Conservation (phyloP, 2,113 vertebrate species). For the Pygoscelis antarcticus region DNA sequence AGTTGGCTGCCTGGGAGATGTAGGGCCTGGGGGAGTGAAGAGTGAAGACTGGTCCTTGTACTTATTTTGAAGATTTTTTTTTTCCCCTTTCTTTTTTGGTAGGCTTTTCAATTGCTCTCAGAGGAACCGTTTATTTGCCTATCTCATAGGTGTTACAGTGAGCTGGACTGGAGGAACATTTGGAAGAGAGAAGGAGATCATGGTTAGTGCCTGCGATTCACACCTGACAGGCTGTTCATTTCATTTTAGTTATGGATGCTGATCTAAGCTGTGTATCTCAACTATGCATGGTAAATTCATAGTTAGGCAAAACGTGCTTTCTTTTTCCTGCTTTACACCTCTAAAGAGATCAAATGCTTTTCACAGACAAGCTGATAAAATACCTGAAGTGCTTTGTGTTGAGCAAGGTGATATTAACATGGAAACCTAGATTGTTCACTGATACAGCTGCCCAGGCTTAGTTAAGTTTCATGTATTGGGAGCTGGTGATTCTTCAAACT, state of each 20-base stretch:
- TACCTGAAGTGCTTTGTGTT: background rate
- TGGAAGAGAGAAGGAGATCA: background rate
- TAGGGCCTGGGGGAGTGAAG: background rate
- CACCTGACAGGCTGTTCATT: background rate
- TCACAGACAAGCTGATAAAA: constrained; percentile 4
- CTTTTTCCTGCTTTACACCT: background rate
- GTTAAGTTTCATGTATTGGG: constrained; percentile 7
- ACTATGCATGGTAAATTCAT: background rate
- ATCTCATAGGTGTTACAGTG: background rate
- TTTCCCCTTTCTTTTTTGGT: background rate
- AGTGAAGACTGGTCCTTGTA: background rate
- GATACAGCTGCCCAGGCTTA: constrained; percentile 29
- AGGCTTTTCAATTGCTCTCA: background rate
- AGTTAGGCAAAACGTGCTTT: background rate
- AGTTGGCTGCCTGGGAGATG: background rate
- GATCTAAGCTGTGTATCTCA: background rate
- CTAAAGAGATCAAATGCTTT: background rate
- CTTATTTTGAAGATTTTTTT: background rate
- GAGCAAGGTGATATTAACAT: background rate
- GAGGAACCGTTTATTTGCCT: background rate
- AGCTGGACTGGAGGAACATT: background rate
- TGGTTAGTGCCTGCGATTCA: background rate
- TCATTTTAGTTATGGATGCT: background rate
- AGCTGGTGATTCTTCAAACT: constrained; percentile 51
- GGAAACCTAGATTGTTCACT: constrained; percentile 11